A percentile compares a stretch with the other conserved stretches of the same genome.
phyloP scores from a whole-genome alignment of 2,113 vertebrate species.

The Pterocles gutturalis region DNA sequence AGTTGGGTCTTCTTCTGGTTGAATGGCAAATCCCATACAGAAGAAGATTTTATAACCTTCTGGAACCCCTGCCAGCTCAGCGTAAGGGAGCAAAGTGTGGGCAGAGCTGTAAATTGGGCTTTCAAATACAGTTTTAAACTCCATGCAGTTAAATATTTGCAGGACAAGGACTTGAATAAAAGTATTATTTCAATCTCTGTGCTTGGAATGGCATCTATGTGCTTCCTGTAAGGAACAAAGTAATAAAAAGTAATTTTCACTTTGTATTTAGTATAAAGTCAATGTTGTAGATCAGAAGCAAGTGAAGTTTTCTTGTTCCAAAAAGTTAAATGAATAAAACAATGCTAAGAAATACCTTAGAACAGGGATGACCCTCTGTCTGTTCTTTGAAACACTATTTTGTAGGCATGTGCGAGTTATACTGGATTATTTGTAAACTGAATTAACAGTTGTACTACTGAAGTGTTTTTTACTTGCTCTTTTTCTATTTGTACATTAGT shows the following conservation, averaged over 20 bases:
- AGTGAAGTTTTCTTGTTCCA: not conserved
- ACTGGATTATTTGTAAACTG: not conserved
- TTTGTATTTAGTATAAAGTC: not conserved
- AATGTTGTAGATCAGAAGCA: not conserved
- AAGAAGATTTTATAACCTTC: not conserved
- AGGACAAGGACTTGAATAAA: not conserved
- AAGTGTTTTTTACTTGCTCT: not conserved
- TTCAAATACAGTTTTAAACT: not conserved
- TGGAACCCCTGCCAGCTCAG: not conserved
- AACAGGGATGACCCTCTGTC: not conserved
- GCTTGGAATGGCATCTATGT: not conserved
- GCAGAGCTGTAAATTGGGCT: not conserved
- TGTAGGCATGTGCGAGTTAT: not conserved
- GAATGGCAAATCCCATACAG: not conserved
- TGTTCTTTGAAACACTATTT: not conserved
- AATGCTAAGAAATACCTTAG: not conserved
- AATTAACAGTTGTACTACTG: not conserved
- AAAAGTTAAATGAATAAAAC: not conserved
- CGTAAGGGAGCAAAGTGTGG: accelerated
- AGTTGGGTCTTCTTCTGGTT: not conserved
- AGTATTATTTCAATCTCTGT: not conserved
- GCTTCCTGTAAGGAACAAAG: not conserved
- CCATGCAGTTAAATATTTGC: not conserved
- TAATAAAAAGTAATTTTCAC: not conserved
- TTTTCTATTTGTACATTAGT: not conserved